Evolutionary conservation across 1,140 invertebrate genomes (phyloP), one percentile per base, ranked within the genome.

Genomic region (Nephotettix cincticeps): DNA sequence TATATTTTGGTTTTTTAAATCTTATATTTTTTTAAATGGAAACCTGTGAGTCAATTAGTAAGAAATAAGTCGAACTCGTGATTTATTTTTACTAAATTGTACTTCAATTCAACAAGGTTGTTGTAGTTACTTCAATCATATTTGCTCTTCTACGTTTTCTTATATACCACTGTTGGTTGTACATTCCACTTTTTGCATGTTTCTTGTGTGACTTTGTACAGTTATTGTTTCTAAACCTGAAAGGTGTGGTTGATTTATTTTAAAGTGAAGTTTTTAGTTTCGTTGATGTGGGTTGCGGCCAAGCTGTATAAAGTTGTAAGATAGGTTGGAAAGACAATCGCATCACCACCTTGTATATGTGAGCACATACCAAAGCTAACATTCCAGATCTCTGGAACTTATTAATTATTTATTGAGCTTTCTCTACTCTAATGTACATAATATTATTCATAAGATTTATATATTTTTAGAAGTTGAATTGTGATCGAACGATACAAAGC

Each of bases 281-380:
- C n/a, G n/a, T n/a, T n/a, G n/a, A n/a, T 28, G 29, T 56, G 11
- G 14, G 14, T 9, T 67, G 36, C n/a, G n/a, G n/a, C n/a, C n/a
- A n/a, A n/a, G n/a, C n/a, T 67, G 21, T 67, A 67, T 67, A 67
- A 65, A 32, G 17, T 58, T 43, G 40, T 27, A 43, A 43, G 32
- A 67, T 67, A 67, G 23, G 32, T 19, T 25, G 32, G 14, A 40
- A 19, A 70, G 58, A 70, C 54, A 70, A 63, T 70, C 68, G 1
- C 56, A 19, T 23, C 11, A 47, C 67, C 70, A 66, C 30, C 63
- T 27, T 71, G 45, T 56, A 43, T 9, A 51, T 45, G 67, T 45
- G 54, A 71, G 70, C 70, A 65, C 40, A 66, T 73, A 74, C 73
- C 72, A 73, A 72, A 72, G 75, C 58, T 74, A 74, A 73, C 68